These are phyloP conservation scores for Todiramphus saurophagus DNA, from an alignment of 2,113 vertebrate genomes.

Conservation along the genomic window DNA sequence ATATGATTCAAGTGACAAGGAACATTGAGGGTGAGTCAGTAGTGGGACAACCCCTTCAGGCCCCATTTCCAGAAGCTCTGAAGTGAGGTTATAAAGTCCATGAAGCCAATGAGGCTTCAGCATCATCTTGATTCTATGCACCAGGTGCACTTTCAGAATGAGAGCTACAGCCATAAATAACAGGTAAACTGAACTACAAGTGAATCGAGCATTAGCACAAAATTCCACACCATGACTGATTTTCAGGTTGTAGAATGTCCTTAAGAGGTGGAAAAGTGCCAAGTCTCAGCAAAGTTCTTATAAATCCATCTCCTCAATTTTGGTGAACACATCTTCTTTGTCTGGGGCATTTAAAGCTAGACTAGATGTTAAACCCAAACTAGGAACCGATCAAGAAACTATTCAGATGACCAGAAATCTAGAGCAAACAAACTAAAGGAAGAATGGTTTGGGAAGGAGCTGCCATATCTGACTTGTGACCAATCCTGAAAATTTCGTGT, in stretches of 20 bases:
- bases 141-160: neutral
- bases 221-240: neutral
- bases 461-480: neutral
- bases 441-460: neutral
- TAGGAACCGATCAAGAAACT: neutral
- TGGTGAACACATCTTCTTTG: neutral
- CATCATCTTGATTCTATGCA: neutral
- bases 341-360: neutral
- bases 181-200: neutral
- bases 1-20: neutral
- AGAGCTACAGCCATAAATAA: neutral
- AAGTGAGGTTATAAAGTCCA: neutral
- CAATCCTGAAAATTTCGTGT: neutral
- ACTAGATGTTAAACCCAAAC: neutral
- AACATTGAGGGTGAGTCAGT: neutral
- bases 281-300: neutral
- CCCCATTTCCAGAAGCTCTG: neutral
- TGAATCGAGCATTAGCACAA: slow-evolving; percentile 23
- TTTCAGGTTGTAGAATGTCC: neutral
- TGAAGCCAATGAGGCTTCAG: neutral
- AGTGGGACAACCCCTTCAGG: neutral
- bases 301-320: neutral
- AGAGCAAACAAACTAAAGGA: neutral
- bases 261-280: neutral
- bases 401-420: neutral